Percentiles rank a stretch among this genome's conserved stretches.
Conservation (phyloP, 2,113 vertebrate species). For the Recurvirostra avosetta region DNA sequence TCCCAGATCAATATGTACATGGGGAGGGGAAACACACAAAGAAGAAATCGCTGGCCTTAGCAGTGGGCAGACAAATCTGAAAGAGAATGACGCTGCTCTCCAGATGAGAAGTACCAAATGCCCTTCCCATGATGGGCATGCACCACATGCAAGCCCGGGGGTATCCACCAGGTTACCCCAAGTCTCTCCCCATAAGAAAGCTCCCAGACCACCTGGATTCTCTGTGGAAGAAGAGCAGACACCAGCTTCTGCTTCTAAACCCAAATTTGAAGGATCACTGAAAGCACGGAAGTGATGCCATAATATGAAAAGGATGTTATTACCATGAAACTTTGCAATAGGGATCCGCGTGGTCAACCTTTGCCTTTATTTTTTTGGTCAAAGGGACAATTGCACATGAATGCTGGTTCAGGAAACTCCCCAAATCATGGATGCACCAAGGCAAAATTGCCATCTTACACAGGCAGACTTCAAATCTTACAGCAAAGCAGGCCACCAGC, state of each 20-base stretch:
- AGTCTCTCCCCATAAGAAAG: not conserved
- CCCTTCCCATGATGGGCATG: fast-evolving
- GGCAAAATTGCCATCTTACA: not conserved
- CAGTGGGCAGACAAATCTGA: not conserved
- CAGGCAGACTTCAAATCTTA: not conserved
- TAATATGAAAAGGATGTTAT: not conserved
- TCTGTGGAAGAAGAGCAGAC: fast-evolving
- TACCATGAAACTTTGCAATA: not conserved
- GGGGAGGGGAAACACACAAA: no score
- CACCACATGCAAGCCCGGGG: not conserved
- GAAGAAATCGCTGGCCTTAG: not conserved
- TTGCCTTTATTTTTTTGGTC: not conserved
- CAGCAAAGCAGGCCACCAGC: not conserved
- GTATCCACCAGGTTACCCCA: not conserved
- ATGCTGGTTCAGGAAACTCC: not conserved
- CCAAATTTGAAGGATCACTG: not conserved
- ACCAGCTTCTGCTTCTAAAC: not conserved
- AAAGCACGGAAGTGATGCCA: not conserved
- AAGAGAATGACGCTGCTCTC: not conserved
- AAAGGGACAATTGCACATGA: not conserved
- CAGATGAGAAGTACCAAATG: not conserved
- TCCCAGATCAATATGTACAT: not conserved
- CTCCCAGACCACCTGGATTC: not conserved
- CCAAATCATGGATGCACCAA: not conserved
- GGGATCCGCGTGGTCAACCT: not conserved